Evolutionary conservation across 2,888 invertebrate species (phyloP), one percentile per base, ranked within the genome.

Genomic region (Drosophila anceps): DNA sequence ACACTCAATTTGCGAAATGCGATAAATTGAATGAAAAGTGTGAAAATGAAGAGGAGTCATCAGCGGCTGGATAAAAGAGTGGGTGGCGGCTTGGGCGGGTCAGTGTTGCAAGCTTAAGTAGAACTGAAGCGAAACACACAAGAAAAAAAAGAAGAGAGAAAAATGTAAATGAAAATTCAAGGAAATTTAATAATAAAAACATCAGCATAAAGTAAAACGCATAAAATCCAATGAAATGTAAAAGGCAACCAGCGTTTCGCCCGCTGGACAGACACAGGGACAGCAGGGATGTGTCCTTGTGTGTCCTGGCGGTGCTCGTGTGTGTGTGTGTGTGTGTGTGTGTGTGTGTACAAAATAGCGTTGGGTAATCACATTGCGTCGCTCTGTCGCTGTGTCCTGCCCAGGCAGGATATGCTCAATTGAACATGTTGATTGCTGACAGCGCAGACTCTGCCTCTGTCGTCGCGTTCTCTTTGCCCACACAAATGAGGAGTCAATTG

Each of bases 161-260:
- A 88, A 88, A 83, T 88, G 77, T 79, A 83, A 87, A 87, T 88
- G 90, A 88, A 87, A 87, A 88, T 80, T 89, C 81, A 81, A 81
- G 88, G 77, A 87, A 90, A 87, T 88, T 85, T 87, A 90, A 90
- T 88, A 90, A 86, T 88, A 88, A 90, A 87, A 88, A 86, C 88
- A 90, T 88, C 88, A 87, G 90, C 88, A 90, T 88, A 86, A 87
- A 90, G 90, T 81, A 84, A 88, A 84, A 82, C 84, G 82, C 86
- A 90, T 88, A 88, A 90, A 88, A 86, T 88, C 86, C 88, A 90
- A 90, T 86, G 90, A 90, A 86, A 86, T 88, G 86, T 90, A 90
- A 90, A 90, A 79, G 80, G 73, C 69, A 84, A 64, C 57, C 69
- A 74, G 68, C 58, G 62, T 51, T 50, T 48, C 66, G 68, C 53